Base-by-base conservation (phyloP, 92 coral and sea anemone genomes). In the Pocillopora grandis region DNA sequence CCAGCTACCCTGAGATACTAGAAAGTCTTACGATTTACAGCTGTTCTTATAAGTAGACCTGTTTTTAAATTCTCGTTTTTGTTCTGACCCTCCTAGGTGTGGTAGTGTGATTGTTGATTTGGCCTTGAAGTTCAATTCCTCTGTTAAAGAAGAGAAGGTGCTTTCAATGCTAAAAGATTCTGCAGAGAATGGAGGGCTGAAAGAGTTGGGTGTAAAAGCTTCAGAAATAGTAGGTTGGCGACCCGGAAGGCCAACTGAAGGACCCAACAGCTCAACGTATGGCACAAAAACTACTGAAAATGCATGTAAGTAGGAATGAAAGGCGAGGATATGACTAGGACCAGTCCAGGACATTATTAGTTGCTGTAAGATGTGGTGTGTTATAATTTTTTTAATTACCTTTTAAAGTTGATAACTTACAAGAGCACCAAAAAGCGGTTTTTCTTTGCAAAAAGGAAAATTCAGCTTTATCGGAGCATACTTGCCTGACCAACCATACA, bases 21-120 rank as follows among this genome's bases (percentile, higher is more conserved):
- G 82, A 88, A 88, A 84, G 68, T 20, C 79, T 12, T 85, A 84
- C 21, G 49, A 42, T 7, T 42, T 42, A 42, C 49, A 7, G 6
- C 42, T 27, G 11, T 20, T 66, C 27, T 66, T 21, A 0, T 13
- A 23, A 14, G 66, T 62, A 15, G 19, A n/a, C 19, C 11, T 63
- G 9, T 62, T 23, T 63, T 62, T 15, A 23, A 63, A 7, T 9
- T 15, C 16, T 63, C 2, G 1, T 11, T 18, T 11, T 33, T 66
- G 71, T 10, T 1, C 35, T 42, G 7, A 27, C 33, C 71, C 27
- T 9, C 42, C 27, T 10, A 66, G 71, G 71, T 66, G 71, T 27
- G 71, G 71, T 21, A 66, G 71, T 66, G 15, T 66, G 3, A 66
- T 66, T 66, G 71, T 66, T 66, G 71, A 66, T 66, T 27, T 66